Evolutionary conservation across 2,797 vertebrate genomes (phyloP), one percentile per base, ranked within the genome.

Genomic region (Apogon talboti): DNA sequence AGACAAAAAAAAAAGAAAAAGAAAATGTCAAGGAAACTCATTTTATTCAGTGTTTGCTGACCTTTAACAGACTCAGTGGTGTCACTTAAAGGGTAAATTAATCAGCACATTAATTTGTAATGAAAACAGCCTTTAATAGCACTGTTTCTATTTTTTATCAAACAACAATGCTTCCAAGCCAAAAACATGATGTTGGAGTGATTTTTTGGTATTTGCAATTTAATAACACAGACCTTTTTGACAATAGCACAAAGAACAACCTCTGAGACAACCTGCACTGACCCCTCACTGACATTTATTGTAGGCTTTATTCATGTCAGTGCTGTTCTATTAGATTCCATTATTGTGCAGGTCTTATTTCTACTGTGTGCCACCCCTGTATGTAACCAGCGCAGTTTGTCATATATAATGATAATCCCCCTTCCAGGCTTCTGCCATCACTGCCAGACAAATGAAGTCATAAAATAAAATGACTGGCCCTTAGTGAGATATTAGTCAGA

Each of bases 401-500:
- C 56, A 75, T 42, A 74, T 79, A 73, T 65, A 71, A 56, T 24
- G 0, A 85, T 53, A 55, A 70, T 28, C 43, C 24, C 24, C 24
- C 33, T 59, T 30, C 24, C 10, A 0, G 40, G 35, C 37, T 46
- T 19, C 51, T 64, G 40, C 49, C 37, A 42, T 14, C 16, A 5
- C 12, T 60, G 6, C 6, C 40, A 69, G 66, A 83, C 21, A 79
- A 67, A 81, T 84, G 18, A 48, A 64, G 54, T 47, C 40, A 78
- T 77, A 74, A 79, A 70, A 67, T 59, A 13, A 82, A 81, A 66
- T 45, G 33, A 35, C 74, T 61, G 68, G 6, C 51, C 60, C 1
- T 2, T 16, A 16, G 53, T 74, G 19, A 87, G 74, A 81, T 78
- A 82, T 86, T 71, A 54, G 82, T 79, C 47, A 78, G 30, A 33